Evolutionary conservation across 2,797 vertebrate species (phyloP), one percentile per base, ranked within the genome.

Genomic region (Nyctalus aviator): DNA sequence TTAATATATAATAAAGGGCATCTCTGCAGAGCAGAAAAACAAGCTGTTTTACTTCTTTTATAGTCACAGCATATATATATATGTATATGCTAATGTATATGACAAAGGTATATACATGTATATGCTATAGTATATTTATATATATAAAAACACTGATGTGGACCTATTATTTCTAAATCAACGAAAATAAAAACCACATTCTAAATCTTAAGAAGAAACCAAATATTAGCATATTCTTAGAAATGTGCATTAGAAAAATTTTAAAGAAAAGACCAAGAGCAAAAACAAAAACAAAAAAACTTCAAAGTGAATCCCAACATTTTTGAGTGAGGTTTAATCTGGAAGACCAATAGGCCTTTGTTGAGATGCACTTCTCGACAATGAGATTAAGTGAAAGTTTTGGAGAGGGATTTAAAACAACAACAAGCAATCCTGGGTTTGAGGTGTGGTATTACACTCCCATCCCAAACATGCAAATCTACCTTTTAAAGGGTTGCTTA

Each of bases 1-100:
- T 53, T 83, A 90, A 92, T 92, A 79, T 35, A 59, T 17, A 44
- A 75, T 85, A 69, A 92, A 90, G 12, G 41, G 2, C 55, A 87
- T 78, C 27, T n/a, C n/a, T 75, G 32, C 3, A 64, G 62, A 84
- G 48, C 17, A 89, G 71, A 78, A 91, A 88, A 91, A 66, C 37
- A 82, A 85, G 27, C 50, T 91, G 30, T 79, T 53, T 32, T 59
- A 46, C 6, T 57, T 20, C 23, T 89, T 76, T 7, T 84, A 41
- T 3, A 76, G 46, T 23, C 6, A 53, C n/a, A 76, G 18, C 73
- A 32, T 32, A 25, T 37, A 32, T 32, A 25, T 37, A 25, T 41
- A 37, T 41, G 11, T 41, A 6, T 57, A 57, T 78, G 21, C 12
- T 55, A 37, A 57, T 37, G 2, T 77, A 35, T 57, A 78, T 37